Evolutionary conservation across 2,888 invertebrate species (phyloP).

Genomic region (Stenurella melanura): DNA sequence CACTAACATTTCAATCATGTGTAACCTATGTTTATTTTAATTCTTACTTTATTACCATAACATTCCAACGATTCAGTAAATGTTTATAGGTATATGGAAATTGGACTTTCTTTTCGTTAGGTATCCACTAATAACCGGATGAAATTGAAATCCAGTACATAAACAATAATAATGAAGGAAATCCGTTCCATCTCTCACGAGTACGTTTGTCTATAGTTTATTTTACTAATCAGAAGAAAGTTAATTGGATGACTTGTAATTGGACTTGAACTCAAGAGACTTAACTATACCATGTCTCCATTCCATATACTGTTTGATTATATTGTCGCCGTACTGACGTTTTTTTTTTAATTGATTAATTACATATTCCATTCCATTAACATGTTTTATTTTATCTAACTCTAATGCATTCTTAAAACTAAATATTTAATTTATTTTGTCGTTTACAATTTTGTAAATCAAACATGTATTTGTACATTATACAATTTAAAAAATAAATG

Average conservation of each 20-base stretch:
- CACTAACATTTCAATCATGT: too few species aligned
- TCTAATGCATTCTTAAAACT: too few species aligned
- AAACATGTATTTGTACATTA: too few species aligned
- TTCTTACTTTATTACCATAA: neutral
- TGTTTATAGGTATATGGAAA: constrained; percentile 1
- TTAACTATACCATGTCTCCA: too few species aligned
- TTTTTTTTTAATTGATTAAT: too few species aligned
- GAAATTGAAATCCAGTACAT: constrained; percentile 39
- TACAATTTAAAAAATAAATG: too few species aligned
- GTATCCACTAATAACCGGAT: constrained; percentile 45
- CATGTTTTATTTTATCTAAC: too few species aligned
- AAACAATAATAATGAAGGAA: constrained; percentile 45
- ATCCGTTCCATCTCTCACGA: constrained; percentile 42
- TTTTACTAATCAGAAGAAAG: constrained; percentile 30
- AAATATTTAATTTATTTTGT: too few species aligned
- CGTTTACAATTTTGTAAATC: too few species aligned
- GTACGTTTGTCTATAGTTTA: neutral
- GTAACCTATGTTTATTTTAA: neutral
- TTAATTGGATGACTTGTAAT: neutral
- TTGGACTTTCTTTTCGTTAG: constrained; percentile 43
- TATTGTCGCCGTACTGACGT: too few species aligned
- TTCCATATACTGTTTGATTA: too few species aligned
- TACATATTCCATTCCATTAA: too few species aligned
- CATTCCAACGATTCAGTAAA: neutral
- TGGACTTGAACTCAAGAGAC: neutral